These are phyloP conservation scores for Halcyon senegalensis DNA, from an alignment of 2,113 vertebrate genomes.

Conservation along the genomic window DNA sequence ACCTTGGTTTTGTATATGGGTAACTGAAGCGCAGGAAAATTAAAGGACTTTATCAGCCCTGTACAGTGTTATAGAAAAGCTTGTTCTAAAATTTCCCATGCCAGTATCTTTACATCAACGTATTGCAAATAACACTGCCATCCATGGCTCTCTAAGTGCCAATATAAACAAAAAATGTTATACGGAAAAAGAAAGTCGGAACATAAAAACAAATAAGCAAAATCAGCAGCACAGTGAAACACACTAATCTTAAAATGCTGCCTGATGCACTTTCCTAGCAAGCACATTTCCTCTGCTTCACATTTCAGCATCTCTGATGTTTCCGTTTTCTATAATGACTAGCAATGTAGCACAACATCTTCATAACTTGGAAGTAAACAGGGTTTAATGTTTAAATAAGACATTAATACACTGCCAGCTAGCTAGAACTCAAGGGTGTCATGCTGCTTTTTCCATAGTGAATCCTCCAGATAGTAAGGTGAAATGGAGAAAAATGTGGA, in stretches of 20 bases:
- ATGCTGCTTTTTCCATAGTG: background rate
- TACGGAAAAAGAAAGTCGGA: background rate
- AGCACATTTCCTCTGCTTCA: background rate
- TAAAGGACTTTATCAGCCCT: background rate
- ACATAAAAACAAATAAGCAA: constrained; percentile 15
- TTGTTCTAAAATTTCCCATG: background rate
- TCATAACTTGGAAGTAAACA: background rate
- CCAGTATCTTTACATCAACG: background rate
- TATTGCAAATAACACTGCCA: background rate
- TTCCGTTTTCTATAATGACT: background rate
- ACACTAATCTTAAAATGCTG: background rate
- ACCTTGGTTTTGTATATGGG: background rate
- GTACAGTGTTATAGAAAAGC: background rate
- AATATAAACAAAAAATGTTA: background rate
- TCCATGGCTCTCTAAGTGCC: background rate
- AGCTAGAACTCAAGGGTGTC: background rate
- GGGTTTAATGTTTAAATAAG: background rate
- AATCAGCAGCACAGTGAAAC: constrained; percentile 5
- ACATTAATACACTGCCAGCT: background rate
- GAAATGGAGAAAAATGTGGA: background rate
- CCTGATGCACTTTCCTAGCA: background rate
- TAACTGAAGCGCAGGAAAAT: constrained; percentile 3
- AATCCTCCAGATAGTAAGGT: background rate
- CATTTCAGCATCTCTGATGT: background rate
- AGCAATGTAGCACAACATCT: background rate